Evolutionary conservation across 2,113 vertebrate species (phyloP).

Genomic region (Chaetura pelagica): DNA sequence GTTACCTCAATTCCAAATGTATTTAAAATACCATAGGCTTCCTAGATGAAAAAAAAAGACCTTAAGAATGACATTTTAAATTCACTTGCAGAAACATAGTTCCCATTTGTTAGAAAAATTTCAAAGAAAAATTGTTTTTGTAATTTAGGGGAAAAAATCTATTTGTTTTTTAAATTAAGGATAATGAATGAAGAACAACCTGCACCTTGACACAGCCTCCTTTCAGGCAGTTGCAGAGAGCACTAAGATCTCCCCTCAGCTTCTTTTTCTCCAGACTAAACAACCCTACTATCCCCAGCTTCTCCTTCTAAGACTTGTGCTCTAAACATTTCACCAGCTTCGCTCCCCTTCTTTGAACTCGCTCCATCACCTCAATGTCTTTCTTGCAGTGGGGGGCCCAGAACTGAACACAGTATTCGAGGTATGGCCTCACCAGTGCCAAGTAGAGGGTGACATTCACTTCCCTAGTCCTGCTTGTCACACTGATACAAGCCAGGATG

Average conservation of each 20-base stretch:
- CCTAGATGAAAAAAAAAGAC: constrained; percentile 69
- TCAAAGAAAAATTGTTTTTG: neutral
- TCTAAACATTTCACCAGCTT: too few species aligned
- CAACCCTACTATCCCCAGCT: too few species aligned
- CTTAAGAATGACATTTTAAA: neutral
- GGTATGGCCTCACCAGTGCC: too few species aligned
- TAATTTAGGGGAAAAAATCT: neutral
- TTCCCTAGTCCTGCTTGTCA: neutral
- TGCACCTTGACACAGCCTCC: too few species aligned
- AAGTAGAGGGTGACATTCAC: neutral
- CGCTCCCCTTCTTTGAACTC: too few species aligned
- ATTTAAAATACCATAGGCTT: constrained; percentile 83
- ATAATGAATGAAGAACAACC: neutral
- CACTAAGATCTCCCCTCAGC: too few species aligned
- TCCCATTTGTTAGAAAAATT: neutral
- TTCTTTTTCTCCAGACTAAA: too few species aligned
- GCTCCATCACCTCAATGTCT: too few species aligned
- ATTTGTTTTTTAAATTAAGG: neutral
- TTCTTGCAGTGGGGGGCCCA: too few species aligned
- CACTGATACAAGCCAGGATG: neutral
- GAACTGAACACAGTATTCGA: too few species aligned
- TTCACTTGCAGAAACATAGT: neutral
- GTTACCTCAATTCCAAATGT: constrained; percentile 80
- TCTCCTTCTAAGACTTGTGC: too few species aligned
- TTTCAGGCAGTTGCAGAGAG: too few species aligned